A percentile compares a stretch with the other conserved stretches of the same genome.
These are phyloP conservation scores for Chloromyia formosa DNA, from an alignment of 2,888 invertebrate species.

Conservation along the genomic window DNA sequence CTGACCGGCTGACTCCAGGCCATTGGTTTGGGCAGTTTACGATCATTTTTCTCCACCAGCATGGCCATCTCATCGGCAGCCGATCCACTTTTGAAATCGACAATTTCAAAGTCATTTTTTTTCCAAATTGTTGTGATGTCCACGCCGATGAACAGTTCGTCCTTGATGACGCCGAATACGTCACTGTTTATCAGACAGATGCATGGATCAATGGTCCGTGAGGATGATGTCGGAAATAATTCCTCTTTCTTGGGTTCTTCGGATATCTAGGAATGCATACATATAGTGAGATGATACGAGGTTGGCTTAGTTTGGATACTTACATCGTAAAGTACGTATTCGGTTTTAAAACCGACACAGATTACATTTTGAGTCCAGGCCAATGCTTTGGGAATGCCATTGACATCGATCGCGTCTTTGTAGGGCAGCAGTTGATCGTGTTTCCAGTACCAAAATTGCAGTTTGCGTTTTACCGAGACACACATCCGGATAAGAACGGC, in stretches of 20 bases:
- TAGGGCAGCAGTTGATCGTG: constrained; percentile 80
- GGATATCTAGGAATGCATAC: constrained; percentile 43
- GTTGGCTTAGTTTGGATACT: constrained; percentile 54
- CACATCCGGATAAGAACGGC: constrained; percentile 83
- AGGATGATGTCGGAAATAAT: constrained; percentile 84
- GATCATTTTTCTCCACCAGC: constrained; percentile 22
- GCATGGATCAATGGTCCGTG: constrained; percentile 81
- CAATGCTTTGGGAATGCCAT: constrained; percentile 82
- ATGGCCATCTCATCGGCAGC: constrained; percentile 11
- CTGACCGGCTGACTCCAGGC: constrained; percentile 59
- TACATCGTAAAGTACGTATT: constrained; percentile 81
- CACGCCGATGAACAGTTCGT: constrained; percentile 86
- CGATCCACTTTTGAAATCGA: constrained; percentile 25
- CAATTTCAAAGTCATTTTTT: not conserved
- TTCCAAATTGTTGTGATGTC: constrained; percentile 69
- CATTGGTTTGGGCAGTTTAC: constrained; percentile 51
- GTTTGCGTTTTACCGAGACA: constrained; percentile 84
- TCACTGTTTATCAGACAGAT: constrained; percentile 80
- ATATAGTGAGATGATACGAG: not conserved
- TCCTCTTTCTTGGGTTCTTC: constrained; percentile 72
- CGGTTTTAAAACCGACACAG: constrained; percentile 86
- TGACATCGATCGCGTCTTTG: constrained; percentile 77
- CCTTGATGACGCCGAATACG: constrained; percentile 84
- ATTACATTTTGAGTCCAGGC: constrained; percentile 86
- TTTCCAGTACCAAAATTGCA: constrained; percentile 91